phyloP scores from a whole-genome alignment of 2,797 vertebrate genomes.

The Ctenopoma multispine region DNA sequence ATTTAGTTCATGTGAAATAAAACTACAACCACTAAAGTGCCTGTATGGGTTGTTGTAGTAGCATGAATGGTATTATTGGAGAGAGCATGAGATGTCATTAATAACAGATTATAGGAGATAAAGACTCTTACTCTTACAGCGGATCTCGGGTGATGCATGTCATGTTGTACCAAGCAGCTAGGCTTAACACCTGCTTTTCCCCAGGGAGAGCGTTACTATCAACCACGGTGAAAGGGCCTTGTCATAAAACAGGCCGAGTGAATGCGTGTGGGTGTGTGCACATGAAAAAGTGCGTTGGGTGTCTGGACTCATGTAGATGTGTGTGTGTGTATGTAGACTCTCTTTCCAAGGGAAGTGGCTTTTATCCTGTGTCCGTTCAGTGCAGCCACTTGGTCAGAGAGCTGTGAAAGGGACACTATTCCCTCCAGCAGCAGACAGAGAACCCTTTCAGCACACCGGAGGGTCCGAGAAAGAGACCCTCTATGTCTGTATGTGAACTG shows the following conservation, averaged over 20 bases:
- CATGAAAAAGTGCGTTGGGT: conserved; percentile 48
- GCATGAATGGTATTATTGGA: too few species aligned
- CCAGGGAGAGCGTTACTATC: conserved; percentile 43
- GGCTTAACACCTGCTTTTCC: conserved; percentile 71
- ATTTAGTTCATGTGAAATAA: too few species aligned
- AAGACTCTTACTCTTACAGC: conserved; percentile 37
- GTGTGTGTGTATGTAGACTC: conserved; percentile 47
- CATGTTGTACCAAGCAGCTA: conserved; percentile 46
- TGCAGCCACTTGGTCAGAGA: conserved; percentile 66
- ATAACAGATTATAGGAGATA: conserved; percentile 11
- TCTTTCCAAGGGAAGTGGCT: conserved; percentile 79
- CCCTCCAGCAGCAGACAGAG: conserved; percentile 73
- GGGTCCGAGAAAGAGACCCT: conserved; percentile 67
- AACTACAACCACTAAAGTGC: too few species aligned
- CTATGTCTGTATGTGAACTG: conserved; percentile 70
- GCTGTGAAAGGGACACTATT: conserved; percentile 83
- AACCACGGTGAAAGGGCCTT: conserved; percentile 72
- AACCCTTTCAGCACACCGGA: conserved; percentile 73
- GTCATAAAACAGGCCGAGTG: conserved; percentile 62
- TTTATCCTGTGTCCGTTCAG: conserved; percentile 80
- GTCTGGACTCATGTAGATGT: conserved; percentile 31
- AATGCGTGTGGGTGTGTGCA: conserved; percentile 27
- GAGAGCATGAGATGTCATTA: conserved; percentile 12
- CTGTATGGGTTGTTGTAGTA: too few species aligned
- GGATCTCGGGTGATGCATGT: conserved; percentile 30